A percentile compares a stretch with the other conserved stretches of the same genome.
Conservation (phyloP, 2,797 vertebrate species). For the Etheostoma perlongum region DNA sequence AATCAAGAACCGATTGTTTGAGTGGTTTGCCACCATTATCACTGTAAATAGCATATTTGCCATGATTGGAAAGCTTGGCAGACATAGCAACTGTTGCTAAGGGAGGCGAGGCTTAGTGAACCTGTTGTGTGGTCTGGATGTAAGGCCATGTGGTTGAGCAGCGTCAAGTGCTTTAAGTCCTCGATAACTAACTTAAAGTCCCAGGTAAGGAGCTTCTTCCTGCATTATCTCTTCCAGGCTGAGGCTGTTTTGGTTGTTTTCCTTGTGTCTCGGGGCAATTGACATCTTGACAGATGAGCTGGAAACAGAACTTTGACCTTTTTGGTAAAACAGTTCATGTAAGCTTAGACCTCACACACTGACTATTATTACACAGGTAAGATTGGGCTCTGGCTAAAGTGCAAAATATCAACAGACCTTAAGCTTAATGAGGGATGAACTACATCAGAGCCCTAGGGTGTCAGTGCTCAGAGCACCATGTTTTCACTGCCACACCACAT, state of each 20-base stretch:
- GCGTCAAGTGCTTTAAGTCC: constrained; percentile 7
- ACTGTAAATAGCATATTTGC: not conserved
- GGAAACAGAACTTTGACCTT: constrained; percentile 18
- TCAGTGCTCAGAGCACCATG: not conserved
- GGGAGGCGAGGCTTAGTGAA: not conserved
- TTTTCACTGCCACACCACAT: constrained; percentile 9
- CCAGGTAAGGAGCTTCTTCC: constrained; percentile 20
- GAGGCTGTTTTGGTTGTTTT: constrained; percentile 45
- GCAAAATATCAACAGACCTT: constrained; percentile 18
- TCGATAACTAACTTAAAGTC: constrained; percentile 15
- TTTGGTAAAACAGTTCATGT: constrained; percentile 33
- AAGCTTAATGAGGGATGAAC: constrained; percentile 28
- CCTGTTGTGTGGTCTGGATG: not conserved
- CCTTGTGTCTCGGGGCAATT: constrained; percentile 16
- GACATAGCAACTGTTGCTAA: not conserved
- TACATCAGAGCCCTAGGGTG: constrained; percentile 21
- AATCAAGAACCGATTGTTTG: not conserved
- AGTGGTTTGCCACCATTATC: not conserved
- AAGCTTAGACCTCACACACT: constrained; percentile 7
- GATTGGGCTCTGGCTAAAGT: not conserved
- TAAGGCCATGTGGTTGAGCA: not conserved
- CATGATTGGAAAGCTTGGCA: not conserved
- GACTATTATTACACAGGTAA: not conserved
- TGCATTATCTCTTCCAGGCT: constrained; percentile 25
- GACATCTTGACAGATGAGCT: constrained; percentile 4